Evolutionary conservation across 2,113 vertebrate genomes (phyloP), one percentile per base, ranked within the genome.

Genomic region (Melospiza georgiana): DNA sequence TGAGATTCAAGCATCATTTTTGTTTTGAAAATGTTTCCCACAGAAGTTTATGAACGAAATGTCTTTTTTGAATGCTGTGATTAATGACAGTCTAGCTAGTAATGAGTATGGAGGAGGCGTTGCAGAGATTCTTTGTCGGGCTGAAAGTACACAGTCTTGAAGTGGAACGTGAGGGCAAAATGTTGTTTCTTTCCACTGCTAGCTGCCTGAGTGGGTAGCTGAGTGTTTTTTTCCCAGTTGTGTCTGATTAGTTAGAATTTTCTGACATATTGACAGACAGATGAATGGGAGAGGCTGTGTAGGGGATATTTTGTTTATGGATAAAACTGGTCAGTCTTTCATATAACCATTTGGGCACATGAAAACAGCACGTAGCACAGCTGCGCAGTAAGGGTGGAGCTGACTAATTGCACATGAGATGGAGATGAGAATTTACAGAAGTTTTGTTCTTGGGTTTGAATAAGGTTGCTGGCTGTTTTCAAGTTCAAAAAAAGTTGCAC

Each of bases 1-100:
- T 88, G 61, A 81, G 41, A 88, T 81, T 77, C 61, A 93, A 89
- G 48, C 21, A 80, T 71, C 35, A 43, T 88, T 96, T 95, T 90
- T 97, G 79, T 93, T 96, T 96, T 96, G 92, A 90, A 88, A 95
- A 74, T 80, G 55, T 72, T 57, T 96, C 63, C 63, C 63, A 84
- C 82, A 77, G 75, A 90, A 89, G 75, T 71, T 94, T 48, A 72
- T 90, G 76, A 96, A 82, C 92, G 84, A 88, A 63, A 35, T 93
- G n/a, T 57, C 52, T 93, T 90, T 93, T 90, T 35, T 80, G 35
- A 81, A 59, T 78, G 54, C 58, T 91, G 52, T 92, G 61, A 63
- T 94, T 94, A 95, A 84, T 88, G 73, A 61, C 61, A 92, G 69
- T 94, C 93, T 94, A 68, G 62, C 73, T 87, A 37, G 52, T 95